Base-by-base conservation (phyloP, 2,113 vertebrate genomes). In the Numenius arquata region DNA sequence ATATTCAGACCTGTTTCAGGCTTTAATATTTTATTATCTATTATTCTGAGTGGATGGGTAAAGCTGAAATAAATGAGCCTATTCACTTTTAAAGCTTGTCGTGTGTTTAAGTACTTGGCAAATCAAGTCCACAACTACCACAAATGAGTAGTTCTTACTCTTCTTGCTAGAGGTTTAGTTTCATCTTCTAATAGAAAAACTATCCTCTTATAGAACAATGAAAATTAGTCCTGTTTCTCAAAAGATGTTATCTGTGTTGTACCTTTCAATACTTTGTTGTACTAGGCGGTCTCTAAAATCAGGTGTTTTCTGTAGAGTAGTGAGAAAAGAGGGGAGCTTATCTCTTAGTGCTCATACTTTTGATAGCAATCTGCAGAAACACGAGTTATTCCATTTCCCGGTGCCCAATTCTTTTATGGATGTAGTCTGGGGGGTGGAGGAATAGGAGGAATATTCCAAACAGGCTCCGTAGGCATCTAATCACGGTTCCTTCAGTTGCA, bases 11-110 rank as follows among this genome's bases (percentile, higher is more conserved):
- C 36, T 90, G 47, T 84, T 96, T 91, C 80, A 94, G n/a, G 80
- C 92, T 90, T 95, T 78, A 95, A 89, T 95, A 75, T 95, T 95
- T 96, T 87, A 94, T 84, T 95, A 68, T 67, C 86, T 90, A 1
- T 90, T 93, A 87, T 78, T 92, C 89, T 87, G 61, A 94, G 61
- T 72, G 76, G 65, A 34, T 85, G 74, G n/a, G 14, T 95, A 75
- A 84, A 95, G 76, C 73, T 75, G 86, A 84, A 96, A 87, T 81
- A 92, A 96, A 95, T 87, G 26, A 91, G 40, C 66, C 84, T 68
- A 10, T 89, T 92, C 83, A 50, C 55, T 83, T 90, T 84, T 89
- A 87, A 93, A 81, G 56, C 76, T 75, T 87, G 38, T 67, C 12
- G 0, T 63, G 29, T 55, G 15, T 70, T 81, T 71, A 93, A 91